These are phyloP conservation scores for Australoheros facetus DNA, from an alignment of 2,797 vertebrate species.

Conservation along the genomic window DNA sequence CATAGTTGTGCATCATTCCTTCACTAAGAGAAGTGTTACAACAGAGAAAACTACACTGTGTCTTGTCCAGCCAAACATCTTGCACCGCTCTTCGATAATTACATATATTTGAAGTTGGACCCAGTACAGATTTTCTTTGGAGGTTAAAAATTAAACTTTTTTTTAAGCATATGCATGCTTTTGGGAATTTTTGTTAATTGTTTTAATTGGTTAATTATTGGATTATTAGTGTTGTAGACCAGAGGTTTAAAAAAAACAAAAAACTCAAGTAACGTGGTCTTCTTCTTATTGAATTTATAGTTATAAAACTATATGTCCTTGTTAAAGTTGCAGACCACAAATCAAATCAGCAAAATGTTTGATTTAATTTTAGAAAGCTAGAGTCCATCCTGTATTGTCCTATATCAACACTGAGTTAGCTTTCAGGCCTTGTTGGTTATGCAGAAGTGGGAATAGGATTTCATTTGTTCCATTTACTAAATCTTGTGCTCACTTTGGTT, in stretches of 20 bases:
- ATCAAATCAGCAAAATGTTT: conserved; percentile 46
- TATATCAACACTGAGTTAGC: conserved; percentile 62
- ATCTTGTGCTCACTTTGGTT: conserved; percentile 76
- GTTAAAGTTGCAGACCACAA: conserved; percentile 26
- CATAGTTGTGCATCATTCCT: conserved; percentile 68
- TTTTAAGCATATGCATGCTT: neutral
- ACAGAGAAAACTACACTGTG: conserved; percentile 40
- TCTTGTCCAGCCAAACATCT: conserved; percentile 17
- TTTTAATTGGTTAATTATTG: neutral
- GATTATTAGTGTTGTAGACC: neutral
- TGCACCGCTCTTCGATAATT: conserved; percentile 13
- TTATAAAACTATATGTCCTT: conserved; percentile 5
- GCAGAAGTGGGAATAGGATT: conserved; percentile 77
- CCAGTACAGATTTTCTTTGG: neutral
- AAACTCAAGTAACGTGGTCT: neutral
- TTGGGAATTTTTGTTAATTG: neutral
- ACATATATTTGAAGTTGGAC: neutral
- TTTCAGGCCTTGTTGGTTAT: conserved; percentile 64
- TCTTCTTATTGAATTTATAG: conserved; percentile 16
- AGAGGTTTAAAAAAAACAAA: neutral
- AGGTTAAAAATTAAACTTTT: neutral
- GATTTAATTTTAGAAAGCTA: conserved; percentile 63
- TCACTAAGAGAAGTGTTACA: conserved; percentile 52
- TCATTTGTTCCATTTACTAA: conserved; percentile 81
- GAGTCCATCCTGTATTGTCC: conserved; percentile 48